phyloP scores from a whole-genome alignment of 2,113 vertebrate genomes.

The Cacatua alba region DNA sequence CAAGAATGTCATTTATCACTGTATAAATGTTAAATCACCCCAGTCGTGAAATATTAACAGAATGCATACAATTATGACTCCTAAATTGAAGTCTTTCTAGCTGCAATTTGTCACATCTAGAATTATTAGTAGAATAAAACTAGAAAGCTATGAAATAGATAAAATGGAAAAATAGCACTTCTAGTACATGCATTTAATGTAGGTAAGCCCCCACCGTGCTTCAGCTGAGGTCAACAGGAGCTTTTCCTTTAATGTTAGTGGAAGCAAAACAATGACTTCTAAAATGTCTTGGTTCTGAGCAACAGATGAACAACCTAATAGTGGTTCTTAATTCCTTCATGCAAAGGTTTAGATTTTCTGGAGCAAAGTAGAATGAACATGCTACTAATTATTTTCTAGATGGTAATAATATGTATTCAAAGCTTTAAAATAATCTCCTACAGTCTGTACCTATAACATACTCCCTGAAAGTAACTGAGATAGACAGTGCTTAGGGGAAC shows the following conservation, averaged over 20 bases:
- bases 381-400: neutral
- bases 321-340: neutral
- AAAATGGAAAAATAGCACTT: slow-evolving; percentile 30
- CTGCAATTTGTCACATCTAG: slow-evolving; percentile 40
- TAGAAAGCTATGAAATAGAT: neutral
- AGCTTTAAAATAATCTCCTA: neutral
- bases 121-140: neutral
- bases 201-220: neutral
- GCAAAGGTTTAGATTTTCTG: slow-evolving; percentile 30
- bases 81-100: slow-evolving; percentile 42
- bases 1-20: slow-evolving; percentile 30
- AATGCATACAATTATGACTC: slow-evolving; percentile 52
- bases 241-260: neutral
- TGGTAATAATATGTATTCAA: neutral
- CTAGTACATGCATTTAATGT: slow-evolving; percentile 23
- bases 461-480: neutral
- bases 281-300: neutral
- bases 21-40: slow-evolving; percentile 33
- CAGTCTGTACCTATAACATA: neutral
- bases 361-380: neutral
- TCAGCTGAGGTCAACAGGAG: neutral
- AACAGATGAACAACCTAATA: neutral
- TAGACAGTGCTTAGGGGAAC: neutral
- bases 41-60: slow-evolving; percentile 41
- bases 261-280: neutral